Percentiles rank a stretch among this genome's conserved stretches.
Conservation (phyloP, 1,140 invertebrate genomes). For the Lepidurus apus region DNA sequence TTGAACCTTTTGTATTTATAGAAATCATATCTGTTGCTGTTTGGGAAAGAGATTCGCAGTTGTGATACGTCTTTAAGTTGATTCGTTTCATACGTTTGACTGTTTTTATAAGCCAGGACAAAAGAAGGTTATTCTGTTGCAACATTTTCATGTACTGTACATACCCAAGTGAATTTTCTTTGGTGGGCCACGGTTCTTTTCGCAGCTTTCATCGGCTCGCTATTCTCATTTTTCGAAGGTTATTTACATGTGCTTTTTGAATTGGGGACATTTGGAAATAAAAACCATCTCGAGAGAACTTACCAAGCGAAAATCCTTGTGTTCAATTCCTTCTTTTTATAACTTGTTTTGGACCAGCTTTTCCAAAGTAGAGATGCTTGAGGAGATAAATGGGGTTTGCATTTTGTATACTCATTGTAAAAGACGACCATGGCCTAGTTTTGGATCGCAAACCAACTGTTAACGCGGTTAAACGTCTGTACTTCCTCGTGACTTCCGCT, state of each 20-base stretch:
- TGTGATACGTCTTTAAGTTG: conserved; percentile 13
- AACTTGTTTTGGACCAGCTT: not conserved
- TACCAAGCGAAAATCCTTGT: not conserved
- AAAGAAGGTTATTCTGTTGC: not conserved
- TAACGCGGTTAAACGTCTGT: not conserved
- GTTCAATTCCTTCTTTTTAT: not conserved
- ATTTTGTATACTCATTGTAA: not conserved
- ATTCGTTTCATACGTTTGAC: not conserved
- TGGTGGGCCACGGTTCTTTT: not conserved
- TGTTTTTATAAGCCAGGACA: not conserved
- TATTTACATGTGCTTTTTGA: not conserved
- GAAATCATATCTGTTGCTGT: not conserved
- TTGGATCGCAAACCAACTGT: not conserved
- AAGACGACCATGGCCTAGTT: not conserved
- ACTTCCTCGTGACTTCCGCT: conserved; percentile 13
- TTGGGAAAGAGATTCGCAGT: not conserved
- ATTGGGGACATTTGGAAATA: conserved; percentile 10
- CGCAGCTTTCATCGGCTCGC: not conserved
- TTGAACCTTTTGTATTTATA: not conserved
- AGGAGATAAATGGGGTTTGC: not conserved
- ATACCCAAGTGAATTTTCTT: not conserved
- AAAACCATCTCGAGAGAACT: not conserved
- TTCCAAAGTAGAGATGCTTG: too few relatives aligned
- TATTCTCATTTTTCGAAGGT: not conserved
- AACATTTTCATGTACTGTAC: not conserved